phyloP scores from a whole-genome alignment of 2,888 invertebrate species.

The Heliconius erato region DNA sequence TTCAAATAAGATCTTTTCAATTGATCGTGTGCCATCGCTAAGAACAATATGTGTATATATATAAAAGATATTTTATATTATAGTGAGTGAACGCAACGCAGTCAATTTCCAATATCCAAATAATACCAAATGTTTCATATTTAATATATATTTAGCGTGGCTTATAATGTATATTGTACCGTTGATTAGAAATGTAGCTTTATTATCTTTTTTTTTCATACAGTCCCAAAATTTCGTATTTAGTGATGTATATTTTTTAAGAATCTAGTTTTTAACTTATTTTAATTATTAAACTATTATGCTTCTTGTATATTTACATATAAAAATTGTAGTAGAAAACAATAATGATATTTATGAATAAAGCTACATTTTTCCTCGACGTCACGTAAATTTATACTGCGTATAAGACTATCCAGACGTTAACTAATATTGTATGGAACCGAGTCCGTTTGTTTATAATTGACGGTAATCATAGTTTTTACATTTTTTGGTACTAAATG shows the following conservation, averaged over 20 bases:
- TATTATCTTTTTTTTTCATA: neutral
- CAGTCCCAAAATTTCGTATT: neutral
- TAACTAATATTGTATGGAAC: constrained; percentile 3
- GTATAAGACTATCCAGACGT: constrained; percentile 20
- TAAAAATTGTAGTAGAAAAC: neutral
- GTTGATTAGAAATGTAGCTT: constrained; percentile 20
- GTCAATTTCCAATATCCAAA: constrained; percentile 72
- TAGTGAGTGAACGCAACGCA: constrained; percentile 71
- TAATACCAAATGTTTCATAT: constrained; percentile 63
- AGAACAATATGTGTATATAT: constrained; percentile 76
- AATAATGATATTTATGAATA: neutral
- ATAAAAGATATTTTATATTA: constrained; percentile 58
- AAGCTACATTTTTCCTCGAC: constrained; percentile 18
- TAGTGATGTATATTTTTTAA: neutral
- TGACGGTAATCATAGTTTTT: constrained; percentile 24
- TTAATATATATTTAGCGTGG: constrained; percentile 28
- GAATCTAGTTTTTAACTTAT: neutral
- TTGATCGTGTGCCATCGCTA: constrained; percentile 71
- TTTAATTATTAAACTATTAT: neutral
- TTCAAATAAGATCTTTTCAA: constrained; percentile 47
- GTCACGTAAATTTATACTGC: constrained; percentile 28
- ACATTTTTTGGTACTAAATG: constrained; percentile 37
- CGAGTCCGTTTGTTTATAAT: constrained; percentile 10
- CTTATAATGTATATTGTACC: constrained; percentile 9
- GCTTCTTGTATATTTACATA: neutral